A percentile compares a stretch with the other conserved stretches of the same genome.
phyloP scores from a whole-genome alignment of 2,888 invertebrate species.

The Nymphalis c-album region DNA sequence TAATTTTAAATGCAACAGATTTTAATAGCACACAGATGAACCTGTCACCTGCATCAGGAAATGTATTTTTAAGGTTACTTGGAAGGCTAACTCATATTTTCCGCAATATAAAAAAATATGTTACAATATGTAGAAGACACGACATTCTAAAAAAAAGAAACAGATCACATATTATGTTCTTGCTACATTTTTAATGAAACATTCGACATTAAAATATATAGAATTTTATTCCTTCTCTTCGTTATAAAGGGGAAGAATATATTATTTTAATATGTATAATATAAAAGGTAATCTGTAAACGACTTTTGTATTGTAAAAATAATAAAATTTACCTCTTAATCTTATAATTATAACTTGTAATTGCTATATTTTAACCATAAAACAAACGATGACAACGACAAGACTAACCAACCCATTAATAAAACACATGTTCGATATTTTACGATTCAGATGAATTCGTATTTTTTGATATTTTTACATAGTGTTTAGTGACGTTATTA shows the following conservation, averaged over 20 bases:
- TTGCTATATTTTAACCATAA: neutral
- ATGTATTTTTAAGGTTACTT: slow-evolving; percentile 5
- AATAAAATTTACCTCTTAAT: neutral
- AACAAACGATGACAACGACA: neutral
- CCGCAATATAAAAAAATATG: neutral
- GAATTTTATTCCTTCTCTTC: too few species aligned
- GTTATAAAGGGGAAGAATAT: too few species aligned
- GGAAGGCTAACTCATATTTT: slow-evolving; percentile 4
- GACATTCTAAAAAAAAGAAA: neutral
- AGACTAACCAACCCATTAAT: neutral
- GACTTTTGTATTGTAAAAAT: neutral
- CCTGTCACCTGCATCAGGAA: neutral
- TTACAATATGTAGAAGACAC: neutral
- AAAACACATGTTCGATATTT: too few species aligned
- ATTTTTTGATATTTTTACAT: too few species aligned
- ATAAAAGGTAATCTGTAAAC: neutral
- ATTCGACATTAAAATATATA: too few species aligned
- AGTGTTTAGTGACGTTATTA: too few species aligned
- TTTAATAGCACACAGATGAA: neutral
- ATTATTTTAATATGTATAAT: too few species aligned
- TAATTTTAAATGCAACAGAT: neutral
- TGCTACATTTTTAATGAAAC: too few species aligned
- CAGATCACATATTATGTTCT: too few species aligned
- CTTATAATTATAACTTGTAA: neutral
- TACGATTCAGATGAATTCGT: too few species aligned